These are phyloP conservation scores for Agrochola macilenta DNA, from an alignment of 2,888 invertebrate genomes.

Conservation along the genomic window DNA sequence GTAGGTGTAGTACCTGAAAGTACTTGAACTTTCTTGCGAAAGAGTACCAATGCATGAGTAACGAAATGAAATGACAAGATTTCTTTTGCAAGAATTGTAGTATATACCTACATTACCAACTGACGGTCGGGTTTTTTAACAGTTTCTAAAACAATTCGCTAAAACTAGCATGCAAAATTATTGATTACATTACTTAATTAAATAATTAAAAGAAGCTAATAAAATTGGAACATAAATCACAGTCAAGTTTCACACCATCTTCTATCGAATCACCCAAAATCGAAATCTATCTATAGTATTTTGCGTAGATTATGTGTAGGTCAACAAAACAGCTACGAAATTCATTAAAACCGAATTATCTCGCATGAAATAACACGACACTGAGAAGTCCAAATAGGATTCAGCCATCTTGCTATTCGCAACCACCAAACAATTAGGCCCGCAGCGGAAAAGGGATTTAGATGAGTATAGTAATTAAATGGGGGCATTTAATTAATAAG, in stretches of 20 bases:
- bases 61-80: too few relatives aligned
- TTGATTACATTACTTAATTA: not conserved
- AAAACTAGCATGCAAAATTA: not conserved
- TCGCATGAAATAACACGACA: constrained; percentile 11
- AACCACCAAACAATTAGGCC: not conserved
- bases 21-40: not conserved
- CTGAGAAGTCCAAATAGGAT: not conserved
- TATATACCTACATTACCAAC: not conserved
- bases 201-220: not conserved
- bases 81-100: not conserved
- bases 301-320: not conserved
- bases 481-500: constrained; percentile 12
- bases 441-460: not conserved
- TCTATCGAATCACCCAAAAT: not conserved
- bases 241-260: not conserved
- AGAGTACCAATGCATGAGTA: not conserved
- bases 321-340: not conserved
- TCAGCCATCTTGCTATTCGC: constrained; percentile 2
- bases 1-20: too few relatives aligned
- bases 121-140: not conserved
- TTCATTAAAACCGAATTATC: not conserved
- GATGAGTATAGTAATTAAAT: too few relatives aligned
- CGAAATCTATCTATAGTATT: not conserved
- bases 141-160: not conserved
- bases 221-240: not conserved